Base-by-base conservation (phyloP, 2,888 invertebrate species). In the Synanthedon andrenaeformis region DNA sequence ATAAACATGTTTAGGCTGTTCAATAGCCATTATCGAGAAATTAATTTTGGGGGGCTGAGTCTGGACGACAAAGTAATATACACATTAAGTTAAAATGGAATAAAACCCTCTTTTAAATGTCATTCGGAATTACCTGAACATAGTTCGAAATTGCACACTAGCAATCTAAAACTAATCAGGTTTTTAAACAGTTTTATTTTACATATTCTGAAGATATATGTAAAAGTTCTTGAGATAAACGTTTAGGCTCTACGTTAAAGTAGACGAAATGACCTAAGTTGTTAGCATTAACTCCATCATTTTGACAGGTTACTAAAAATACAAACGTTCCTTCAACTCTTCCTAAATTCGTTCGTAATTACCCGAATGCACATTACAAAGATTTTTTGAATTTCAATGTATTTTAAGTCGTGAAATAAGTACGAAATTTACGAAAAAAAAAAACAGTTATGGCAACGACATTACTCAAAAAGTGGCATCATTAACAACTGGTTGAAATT, bases 121-220 rank as follows among this genome's bases (percentile, higher is more conserved):
- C 49, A 54, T 54, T 49, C 53, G 45, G 23, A 50, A 53, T 51
- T 54, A 13, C 35, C 48, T 42, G 49, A 5, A 35, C 17, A 52
- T 35, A 54, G 28, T 13, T 14, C 41, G 8, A 28, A 51, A 14
- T 28, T 41, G 52, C 23, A 42, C 4, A 3, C 13, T 12, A 12
- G 42, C 13, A 42, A 13, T 12, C n/a, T n/a, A 42, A 42, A 42
- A 42, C 12, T 42, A 42, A 12, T n/a, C 12, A 13, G 12, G 12
- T 42, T 42, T 42, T 42, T 42, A 13, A 42, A 42, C 12, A 12
- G 13, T 13, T 42, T n/a, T 42, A 42, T 12, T 42, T 42, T 42
- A 42, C 6, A 42, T n/a, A 42, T 42, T 42, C 42, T 3, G 42
- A 42, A n/a, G 42, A 6, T 42, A 42, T 42, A n/a, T 42, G 42